A percentile compares a stretch with the other conserved stretches of the same genome.
Conservation (phyloP, 1,140 invertebrate species). For the Oedothorax gibbosus region DNA sequence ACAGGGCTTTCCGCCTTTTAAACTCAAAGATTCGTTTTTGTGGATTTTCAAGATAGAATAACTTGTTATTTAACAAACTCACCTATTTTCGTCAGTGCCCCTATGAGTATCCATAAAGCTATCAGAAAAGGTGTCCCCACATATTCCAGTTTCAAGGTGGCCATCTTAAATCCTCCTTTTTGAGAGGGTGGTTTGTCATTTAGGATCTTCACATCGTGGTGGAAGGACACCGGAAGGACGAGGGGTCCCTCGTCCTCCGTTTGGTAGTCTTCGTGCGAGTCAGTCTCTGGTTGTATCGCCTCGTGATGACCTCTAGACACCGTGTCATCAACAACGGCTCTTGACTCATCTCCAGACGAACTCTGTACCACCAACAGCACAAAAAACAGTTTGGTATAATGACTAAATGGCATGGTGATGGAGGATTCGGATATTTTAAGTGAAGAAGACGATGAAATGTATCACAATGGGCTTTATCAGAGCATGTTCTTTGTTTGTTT, state of each 20-base stretch:
- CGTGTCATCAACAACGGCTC: slow-evolving; percentile 39
- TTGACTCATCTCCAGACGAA: slow-evolving; percentile 27
- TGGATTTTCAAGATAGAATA: too few species aligned
- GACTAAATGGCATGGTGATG: slow-evolving; percentile 33
- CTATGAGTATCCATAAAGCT: slow-evolving; percentile 93
- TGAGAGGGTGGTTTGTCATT: slow-evolving; percentile 23
- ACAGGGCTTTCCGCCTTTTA: too few species aligned
- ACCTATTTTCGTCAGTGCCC: slow-evolving; percentile 95
- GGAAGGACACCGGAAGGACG: slow-evolving; percentile 43
- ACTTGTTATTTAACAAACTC: slow-evolving; percentile 68
- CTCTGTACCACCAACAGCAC: not conserved
- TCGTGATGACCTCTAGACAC: slow-evolving; percentile 55
- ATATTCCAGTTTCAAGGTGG: slow-evolving; percentile 84
- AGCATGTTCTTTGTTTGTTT: slow-evolving; percentile 12
- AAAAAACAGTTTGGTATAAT: not conserved
- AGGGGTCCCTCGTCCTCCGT: slow-evolving; percentile 30
- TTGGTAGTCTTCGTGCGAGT: slow-evolving; percentile 34
- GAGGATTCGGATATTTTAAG: not conserved
- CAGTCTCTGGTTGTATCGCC: slow-evolving; percentile 41
- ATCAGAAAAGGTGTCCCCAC: slow-evolving; percentile 94
- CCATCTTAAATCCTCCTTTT: slow-evolving; percentile 77
- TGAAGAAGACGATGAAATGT: not conserved
- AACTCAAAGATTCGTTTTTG: too few species aligned
- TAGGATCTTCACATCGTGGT: slow-evolving; percentile 28
- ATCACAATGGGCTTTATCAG: slow-evolving; percentile 40